These are phyloP conservation scores for Nasonia longicornis DNA, from an alignment of 1,140 invertebrate genomes.

Conservation along the genomic window DNA sequence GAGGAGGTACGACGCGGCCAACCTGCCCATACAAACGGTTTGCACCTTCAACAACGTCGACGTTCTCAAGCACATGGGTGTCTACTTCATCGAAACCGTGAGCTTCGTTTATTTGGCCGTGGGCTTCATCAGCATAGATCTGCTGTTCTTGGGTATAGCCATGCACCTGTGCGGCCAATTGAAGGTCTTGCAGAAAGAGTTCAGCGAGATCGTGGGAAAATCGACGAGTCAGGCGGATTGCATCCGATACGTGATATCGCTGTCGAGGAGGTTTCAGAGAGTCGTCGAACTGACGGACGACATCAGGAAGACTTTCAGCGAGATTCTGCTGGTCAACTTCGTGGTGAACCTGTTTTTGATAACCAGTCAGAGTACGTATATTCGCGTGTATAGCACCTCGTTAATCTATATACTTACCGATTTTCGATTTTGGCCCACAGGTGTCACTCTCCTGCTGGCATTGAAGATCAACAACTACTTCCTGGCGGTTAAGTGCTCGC, in stretches of 20 bases:
- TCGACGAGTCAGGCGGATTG: background rate
- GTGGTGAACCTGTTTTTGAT: background rate
- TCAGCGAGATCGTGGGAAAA: background rate
- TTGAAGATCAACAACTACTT: background rate
- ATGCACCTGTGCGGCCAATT: background rate
- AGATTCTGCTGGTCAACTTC: background rate
- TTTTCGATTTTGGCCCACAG: background rate
- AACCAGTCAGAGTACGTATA: background rate
- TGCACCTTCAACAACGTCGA: background rate
- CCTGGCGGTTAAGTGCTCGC: background rate
- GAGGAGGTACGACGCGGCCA: background rate
- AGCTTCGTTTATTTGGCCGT: background rate
- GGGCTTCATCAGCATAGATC: background rate
- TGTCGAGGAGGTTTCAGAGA: conserved; percentile 42
- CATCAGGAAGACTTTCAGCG: background rate
- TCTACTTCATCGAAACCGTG: background rate
- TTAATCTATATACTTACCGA: background rate
- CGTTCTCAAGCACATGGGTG: background rate
- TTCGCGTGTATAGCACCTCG: background rate
- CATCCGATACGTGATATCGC: conserved; percentile 3
- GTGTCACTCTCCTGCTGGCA: background rate
- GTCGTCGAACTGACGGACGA: background rate
- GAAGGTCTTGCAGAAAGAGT: background rate
- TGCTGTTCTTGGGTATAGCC: background rate
- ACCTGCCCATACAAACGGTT: background rate